Evolutionary conservation across 2,113 vertebrate genomes (phyloP), one percentile per base, ranked within the genome.

Genomic region (Butastur rufipennis): DNA sequence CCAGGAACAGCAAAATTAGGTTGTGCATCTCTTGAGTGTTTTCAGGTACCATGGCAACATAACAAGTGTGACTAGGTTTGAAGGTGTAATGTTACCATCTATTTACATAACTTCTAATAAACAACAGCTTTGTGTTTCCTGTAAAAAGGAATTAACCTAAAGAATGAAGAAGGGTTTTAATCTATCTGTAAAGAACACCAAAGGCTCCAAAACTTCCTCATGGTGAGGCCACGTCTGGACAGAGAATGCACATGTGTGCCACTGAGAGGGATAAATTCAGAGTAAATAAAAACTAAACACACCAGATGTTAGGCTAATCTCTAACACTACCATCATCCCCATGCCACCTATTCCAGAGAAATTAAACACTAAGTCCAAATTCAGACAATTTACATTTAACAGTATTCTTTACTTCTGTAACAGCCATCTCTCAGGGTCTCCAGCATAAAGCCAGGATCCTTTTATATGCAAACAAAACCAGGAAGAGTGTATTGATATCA

Each of bases 231-330:
- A 1, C 23, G 38, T 55, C 59, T 81, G 40, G 55, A 58, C 3
- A 8, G 42, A 66, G 38, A 82, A 67, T 2, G 6, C 32, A 68
- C 1, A 0, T 0, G 1, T 23, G 27, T 0, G 0, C 23, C 58
- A 61, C 48, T 58, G 32, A 87, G 43, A 80, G 32, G 8, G 9
- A 55, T 65, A 85, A 85, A 95, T 59, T 62, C 77, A 55, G 21
- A 82, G 16, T 9, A 75, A 80, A 72, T 8, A 43, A 36, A 78
- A 89, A 22, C 7, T 16, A 29, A 86, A 59, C 10, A 42, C 1
- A 3, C 13, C 21, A 79, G 50, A 34, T 56, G 25, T 66, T 70
- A 48, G 16, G 68, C 22, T 59, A 90, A n/a, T 19, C 43, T 65
- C 50, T 14, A 82, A 20, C 6, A 48, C 18, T 50, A 16, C 32